Conservation (phyloP, 2,113 vertebrate genomes). For the Hepsetus odoe region DNA sequence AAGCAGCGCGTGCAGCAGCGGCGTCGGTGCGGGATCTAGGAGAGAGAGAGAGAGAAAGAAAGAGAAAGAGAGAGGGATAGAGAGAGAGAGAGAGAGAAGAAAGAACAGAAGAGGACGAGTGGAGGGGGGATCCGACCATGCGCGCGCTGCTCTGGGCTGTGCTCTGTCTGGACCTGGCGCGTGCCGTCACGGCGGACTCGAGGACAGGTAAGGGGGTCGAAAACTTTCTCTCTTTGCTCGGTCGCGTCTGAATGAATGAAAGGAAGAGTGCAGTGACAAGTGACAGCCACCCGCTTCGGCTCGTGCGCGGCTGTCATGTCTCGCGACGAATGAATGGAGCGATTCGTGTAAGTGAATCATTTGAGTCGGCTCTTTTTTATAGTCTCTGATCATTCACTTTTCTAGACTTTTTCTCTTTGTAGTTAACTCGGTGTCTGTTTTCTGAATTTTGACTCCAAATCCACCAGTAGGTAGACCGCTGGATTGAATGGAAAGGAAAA, state of each 20-base stretch:
- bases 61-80: not conserved
- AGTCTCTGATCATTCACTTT: too few relatives aligned
- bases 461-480: too few relatives aligned
- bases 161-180: slow-evolving; percentile 82
- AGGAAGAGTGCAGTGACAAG: not conserved
- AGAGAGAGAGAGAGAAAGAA: slow-evolving; percentile 61
- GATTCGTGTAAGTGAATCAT: not conserved
- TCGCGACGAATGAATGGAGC: not conserved
- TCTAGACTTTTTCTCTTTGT: too few relatives aligned
- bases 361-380: too few relatives aligned
- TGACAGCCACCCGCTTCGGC: not conserved
- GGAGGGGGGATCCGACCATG: slow-evolving; percentile 81
- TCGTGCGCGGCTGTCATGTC: not conserved
- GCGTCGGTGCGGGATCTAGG: slow-evolving; percentile 16
- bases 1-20: slow-evolving; percentile 52
- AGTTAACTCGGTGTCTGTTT: too few relatives aligned
- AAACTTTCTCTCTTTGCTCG: slow-evolving; percentile 11
- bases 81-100: not conserved
- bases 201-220: slow-evolving; percentile 83
- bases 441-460: too few relatives aligned
- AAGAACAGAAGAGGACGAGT: not conserved
- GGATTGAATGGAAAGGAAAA: too few relatives aligned
- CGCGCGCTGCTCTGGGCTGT: slow-evolving; percentile 90
- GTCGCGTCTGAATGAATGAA: slow-evolving; percentile 70
- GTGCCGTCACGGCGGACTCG: slow-evolving; percentile 78